A percentile compares a stretch with the other conserved stretches of the same genome.
Conservation (phyloP, 2,888 invertebrate genomes). For the Pseudanteris insignis region DNA sequence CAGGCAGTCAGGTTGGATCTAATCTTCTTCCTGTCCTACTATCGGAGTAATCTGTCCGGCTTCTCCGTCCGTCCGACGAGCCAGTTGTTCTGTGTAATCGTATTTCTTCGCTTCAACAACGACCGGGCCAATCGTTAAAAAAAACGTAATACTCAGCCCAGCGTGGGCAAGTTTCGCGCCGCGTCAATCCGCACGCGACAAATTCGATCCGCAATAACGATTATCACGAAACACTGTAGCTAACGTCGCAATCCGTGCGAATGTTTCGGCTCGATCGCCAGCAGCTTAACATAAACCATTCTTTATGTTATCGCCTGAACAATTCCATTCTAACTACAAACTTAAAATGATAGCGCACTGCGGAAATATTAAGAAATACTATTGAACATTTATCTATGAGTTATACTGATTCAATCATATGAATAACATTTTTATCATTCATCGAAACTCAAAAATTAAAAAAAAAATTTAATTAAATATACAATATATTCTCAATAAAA, state of each 20-base stretch:
- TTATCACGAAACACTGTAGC: too few relatives aligned
- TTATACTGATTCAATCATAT: too few relatives aligned
- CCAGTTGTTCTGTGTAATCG: conserved; percentile 40
- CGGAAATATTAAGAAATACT: too few relatives aligned
- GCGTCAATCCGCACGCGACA: conserved; percentile 10
- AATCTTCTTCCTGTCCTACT: conserved; percentile 41
- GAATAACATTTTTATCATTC: too few relatives aligned
- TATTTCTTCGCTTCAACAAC: conserved; percentile 48
- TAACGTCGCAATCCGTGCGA: conserved; percentile 3
- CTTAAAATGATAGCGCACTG: too few relatives aligned
- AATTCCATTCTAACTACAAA: too few relatives aligned
- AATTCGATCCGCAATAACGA: conserved; percentile 23
- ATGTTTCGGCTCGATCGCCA: not conserved
- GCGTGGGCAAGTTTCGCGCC: conserved; percentile 16
- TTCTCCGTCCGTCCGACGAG: conserved; percentile 20
- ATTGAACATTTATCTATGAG: too few relatives aligned
- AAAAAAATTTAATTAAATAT: too few relatives aligned
- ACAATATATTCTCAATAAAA: too few relatives aligned
- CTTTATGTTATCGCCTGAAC: too few relatives aligned
- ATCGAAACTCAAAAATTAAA: too few relatives aligned
- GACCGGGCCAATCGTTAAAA: conserved; percentile 48
- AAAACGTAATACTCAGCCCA: conserved; percentile 45
- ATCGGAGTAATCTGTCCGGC: conserved; percentile 44
- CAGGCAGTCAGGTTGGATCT: conserved; percentile 37
- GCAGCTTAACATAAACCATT: too few relatives aligned